A percentile compares a stretch with the other conserved stretches of the same genome.
phyloP scores from a whole-genome alignment of 2,113 vertebrate species.

The Syrmaticus mikado region DNA sequence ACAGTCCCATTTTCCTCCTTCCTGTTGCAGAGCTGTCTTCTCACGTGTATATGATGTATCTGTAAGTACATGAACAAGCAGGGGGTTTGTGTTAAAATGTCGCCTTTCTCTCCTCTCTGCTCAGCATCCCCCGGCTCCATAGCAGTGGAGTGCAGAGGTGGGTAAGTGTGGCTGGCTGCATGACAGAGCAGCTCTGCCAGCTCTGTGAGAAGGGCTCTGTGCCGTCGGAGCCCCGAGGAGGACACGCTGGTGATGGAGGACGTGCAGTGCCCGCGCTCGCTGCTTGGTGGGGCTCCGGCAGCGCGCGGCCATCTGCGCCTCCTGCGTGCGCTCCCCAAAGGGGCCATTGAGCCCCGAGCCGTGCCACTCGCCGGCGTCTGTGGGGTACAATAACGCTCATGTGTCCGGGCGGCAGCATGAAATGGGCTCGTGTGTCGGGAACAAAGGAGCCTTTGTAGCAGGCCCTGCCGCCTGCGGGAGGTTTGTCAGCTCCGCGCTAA shows the following conservation, averaged over 20 bases:
- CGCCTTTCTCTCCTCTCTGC: background rate
- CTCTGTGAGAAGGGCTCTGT: background rate
- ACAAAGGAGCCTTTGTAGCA: constrained; percentile 10
- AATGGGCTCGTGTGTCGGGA: background rate
- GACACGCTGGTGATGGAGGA: background rate
- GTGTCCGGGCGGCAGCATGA: background rate
- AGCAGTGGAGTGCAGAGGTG: background rate
- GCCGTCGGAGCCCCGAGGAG: background rate
- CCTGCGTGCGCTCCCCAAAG: background rate
- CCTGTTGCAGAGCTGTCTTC: background rate
- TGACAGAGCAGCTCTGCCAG: background rate
- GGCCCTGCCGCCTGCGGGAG: background rate
- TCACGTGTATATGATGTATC: fast-evolving
- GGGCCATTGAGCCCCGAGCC: background rate
- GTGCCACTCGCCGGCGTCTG: background rate
- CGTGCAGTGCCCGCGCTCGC: fast-evolving
- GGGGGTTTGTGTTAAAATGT: background rate
- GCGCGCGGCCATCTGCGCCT: background rate
- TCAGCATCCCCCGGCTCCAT: background rate
- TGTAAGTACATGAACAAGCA: background rate
- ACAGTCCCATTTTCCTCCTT: background rate
- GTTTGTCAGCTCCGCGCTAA: constrained; percentile 27
- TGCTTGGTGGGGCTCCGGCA: background rate
- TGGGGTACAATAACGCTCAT: constrained; percentile 17
- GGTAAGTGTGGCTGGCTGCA: background rate